Evolutionary conservation across 2,797 vertebrate genomes (phyloP), one percentile per base, ranked within the genome.

Genomic region (Acridotheres tristis): DNA sequence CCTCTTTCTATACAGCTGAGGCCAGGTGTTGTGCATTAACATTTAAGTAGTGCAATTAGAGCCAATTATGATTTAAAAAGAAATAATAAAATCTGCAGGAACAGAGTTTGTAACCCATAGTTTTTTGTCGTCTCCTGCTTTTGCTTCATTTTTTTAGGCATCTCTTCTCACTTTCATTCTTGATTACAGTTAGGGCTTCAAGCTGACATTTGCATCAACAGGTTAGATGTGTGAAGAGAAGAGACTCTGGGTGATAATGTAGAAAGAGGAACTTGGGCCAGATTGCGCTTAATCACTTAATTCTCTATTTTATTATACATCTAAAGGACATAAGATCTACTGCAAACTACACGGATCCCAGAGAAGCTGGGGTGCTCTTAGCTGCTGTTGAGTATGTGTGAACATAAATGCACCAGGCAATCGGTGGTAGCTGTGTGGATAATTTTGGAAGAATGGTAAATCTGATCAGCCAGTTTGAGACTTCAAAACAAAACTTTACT

Each of bases 11-110:
- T 94, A 97, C 96, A 97, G 92, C 97, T 97, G 97, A 95, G 96
- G 82, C 96, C 98, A 98, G 97, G 97, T 98, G 97, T 96, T 97
- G 77, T 94, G 94, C 97, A 96, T 98, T 98, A 97, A 92, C 94
- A 94, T 97, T 94, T 95, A 96, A 97, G 95, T 96, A 96, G 88
- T 84, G 57, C 94, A 97, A 94, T 97, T 97, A 97, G 78, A 94
- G 89, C 94, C 96, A 95, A 95, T 97, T 97, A 96, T 89, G 42
- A 92, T 94, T 95, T 96, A 1, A 87, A 63, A 93, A 93, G 77
- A 95, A 96, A 40, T 83, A 94, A 85, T 96, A 89, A 96, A 97
- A 94, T 94, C 89, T 78, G 69, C 92, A 54, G 86, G 85, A 97
- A 85, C 57, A 61, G 43, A 74, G 34, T 95, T 94, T 96, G 68